Evolutionary conservation across 2,113 vertebrate species (phyloP).

Genomic region (Indri indri): DNA sequence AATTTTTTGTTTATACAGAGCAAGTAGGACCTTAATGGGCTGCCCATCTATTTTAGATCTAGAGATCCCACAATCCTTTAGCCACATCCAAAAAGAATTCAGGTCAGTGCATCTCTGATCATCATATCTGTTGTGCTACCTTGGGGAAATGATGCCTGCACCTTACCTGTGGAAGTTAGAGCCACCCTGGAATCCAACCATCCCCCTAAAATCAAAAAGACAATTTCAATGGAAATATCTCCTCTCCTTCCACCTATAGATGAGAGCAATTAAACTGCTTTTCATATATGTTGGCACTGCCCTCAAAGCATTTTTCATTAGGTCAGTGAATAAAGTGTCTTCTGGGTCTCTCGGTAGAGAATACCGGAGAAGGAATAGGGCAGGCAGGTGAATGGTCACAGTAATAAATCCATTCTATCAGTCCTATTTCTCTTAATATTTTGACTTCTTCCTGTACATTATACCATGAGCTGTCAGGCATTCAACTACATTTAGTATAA

Average conservation of each 20-base stretch:
- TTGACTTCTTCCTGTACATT: slow-evolving; percentile 7
- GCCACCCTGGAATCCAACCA: neutral
- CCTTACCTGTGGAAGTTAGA: neutral
- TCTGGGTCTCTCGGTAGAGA: neutral
- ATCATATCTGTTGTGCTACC: neutral
- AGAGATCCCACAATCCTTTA: neutral
- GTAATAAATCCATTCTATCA: neutral
- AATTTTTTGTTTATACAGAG: neutral
- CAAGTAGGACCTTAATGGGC: neutral
- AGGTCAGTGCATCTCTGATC: neutral
- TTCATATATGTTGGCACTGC: neutral
- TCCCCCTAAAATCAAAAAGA: neutral
- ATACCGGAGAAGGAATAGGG: neutral
- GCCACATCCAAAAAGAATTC: neutral
- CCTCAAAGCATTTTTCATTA: neutral
- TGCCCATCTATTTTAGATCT: neutral
- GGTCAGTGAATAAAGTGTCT: neutral
- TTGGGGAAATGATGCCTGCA: neutral
- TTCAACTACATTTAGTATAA: neutral
- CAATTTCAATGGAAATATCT: neutral
- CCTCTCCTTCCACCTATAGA: neutral
- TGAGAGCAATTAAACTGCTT: neutral
- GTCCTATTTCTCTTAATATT: neutral
- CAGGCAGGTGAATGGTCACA: neutral
- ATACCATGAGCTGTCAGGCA: neutral